phyloP scores from a whole-genome alignment of 2,888 invertebrate genomes.

The Ptychoptera albimana region DNA sequence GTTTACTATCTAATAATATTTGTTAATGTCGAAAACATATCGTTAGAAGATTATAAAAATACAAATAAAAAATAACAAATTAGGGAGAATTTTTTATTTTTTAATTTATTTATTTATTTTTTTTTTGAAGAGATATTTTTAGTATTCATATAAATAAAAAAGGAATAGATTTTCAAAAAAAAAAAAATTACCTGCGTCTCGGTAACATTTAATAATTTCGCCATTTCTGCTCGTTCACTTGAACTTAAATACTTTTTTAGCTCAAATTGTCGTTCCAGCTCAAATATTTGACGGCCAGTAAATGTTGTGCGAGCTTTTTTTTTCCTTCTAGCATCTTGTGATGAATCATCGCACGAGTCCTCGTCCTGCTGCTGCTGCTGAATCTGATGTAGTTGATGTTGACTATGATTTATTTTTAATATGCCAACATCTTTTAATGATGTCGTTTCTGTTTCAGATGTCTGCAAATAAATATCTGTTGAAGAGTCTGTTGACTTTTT shows the following conservation, averaged over 20 bases:
- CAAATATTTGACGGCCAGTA: conserved; percentile 91
- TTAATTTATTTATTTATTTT: too few species aligned
- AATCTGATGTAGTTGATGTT: too few species aligned
- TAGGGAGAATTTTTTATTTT: too few species aligned
- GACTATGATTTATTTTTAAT: too few species aligned
- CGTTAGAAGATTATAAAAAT: too few species aligned
- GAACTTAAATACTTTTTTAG: conserved; percentile 92
- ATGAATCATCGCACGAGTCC: conserved; percentile 33
- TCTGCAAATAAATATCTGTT: not conserved
- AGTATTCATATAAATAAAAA: too few species aligned
- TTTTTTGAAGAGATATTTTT: too few species aligned
- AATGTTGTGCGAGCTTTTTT: conserved; percentile 90
- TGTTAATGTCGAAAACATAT: too few species aligned
- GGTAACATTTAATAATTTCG: conserved; percentile 81
- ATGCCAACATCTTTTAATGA: too few species aligned
- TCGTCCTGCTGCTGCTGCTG: conserved; percentile 23
- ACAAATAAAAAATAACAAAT: too few species aligned
- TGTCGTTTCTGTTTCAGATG: not conserved
- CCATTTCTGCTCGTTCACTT: conserved; percentile 88
- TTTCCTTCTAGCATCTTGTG: conserved; percentile 42
- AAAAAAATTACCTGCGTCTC: conserved; percentile 69
- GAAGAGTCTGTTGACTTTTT: conserved; percentile 8
- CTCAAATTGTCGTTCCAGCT: conserved; percentile 91
- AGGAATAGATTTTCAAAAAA: too few species aligned
- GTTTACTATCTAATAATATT: too few species aligned